These are phyloP conservation scores for Microdon myrmicae DNA, from an alignment of 2,888 invertebrate genomes.

Conservation along the genomic window DNA sequence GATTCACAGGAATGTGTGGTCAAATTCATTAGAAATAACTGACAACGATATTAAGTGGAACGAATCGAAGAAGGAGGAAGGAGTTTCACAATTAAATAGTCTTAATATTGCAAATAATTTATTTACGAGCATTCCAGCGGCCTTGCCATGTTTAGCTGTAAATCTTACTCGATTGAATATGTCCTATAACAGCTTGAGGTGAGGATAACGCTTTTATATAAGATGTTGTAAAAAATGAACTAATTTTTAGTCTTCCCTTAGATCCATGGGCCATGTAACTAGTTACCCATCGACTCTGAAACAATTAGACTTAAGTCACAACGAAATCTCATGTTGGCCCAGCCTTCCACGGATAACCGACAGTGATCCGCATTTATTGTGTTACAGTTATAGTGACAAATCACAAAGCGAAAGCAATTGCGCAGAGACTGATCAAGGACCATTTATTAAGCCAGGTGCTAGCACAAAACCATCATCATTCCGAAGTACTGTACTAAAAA, in stretches of 20 bases:
- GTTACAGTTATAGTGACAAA: slow-evolving; percentile 71
- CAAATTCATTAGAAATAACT: slow-evolving; percentile 73
- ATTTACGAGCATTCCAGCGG: slow-evolving; percentile 86
- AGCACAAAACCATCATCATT: slow-evolving; percentile 69
- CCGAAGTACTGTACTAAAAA: slow-evolving; percentile 78
- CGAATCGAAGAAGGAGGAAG: slow-evolving; percentile 68
- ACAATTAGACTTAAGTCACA: slow-evolving; percentile 92
- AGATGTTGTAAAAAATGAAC: slow-evolving; percentile 1
- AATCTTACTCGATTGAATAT: slow-evolving; percentile 88
- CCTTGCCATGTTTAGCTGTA: slow-evolving; percentile 90
- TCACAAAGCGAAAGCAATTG: slow-evolving; percentile 36
- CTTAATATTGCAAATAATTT: slow-evolving; percentile 92
- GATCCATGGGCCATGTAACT: slow-evolving; percentile 87
- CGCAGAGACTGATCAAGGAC: slow-evolving; percentile 54
- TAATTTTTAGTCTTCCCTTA: slow-evolving; percentile 53
- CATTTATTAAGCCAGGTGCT: slow-evolving; percentile 55
- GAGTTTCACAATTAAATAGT: slow-evolving; percentile 74
- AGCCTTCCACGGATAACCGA: slow-evolving; percentile 79
- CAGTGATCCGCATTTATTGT: slow-evolving; percentile 76
- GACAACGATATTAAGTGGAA: slow-evolving; percentile 73
- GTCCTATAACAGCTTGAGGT: slow-evolving; percentile 83
- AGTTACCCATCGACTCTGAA: slow-evolving; percentile 90
- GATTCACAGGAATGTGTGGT: slow-evolving; percentile 83
- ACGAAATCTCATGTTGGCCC: slow-evolving; percentile 90
- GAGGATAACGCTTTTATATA: not conserved